A percentile compares a stretch with the other conserved stretches of the same genome.
Conservation (phyloP, 1,140 invertebrate genomes). For the Neodiprion virginianus region DNA sequence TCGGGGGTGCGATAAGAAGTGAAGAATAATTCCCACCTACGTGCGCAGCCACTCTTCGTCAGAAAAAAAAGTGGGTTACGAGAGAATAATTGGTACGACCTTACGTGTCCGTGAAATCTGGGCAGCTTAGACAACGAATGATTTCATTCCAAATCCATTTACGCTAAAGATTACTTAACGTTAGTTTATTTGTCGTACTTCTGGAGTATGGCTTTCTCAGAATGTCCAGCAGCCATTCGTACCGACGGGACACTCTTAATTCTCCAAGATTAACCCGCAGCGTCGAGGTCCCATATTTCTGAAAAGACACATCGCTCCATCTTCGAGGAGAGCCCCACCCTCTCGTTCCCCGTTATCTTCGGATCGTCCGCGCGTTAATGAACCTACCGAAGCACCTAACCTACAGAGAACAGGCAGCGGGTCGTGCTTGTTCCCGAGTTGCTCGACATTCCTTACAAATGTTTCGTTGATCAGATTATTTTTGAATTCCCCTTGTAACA, state of each 20-base stretch:
- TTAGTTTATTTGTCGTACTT: too few relatives aligned
- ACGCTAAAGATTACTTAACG: too few relatives aligned
- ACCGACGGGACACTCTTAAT: too few relatives aligned
- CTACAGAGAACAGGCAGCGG: conserved; percentile 11
- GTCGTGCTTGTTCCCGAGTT: conserved; percentile 25
- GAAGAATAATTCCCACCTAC: neutral
- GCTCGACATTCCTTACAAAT: conserved; percentile 52
- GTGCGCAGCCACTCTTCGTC: neutral
- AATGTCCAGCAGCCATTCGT: too few relatives aligned
- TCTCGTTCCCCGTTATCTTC: conserved; percentile 41
- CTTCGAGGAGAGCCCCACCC: conserved; percentile 26
- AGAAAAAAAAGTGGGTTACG: neutral
- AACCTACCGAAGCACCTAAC: conserved; percentile 31
- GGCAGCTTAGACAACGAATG: too few relatives aligned
- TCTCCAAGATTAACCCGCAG: neutral
- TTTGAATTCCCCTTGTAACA: conserved; percentile 3
- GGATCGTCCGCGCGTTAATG: conserved; percentile 48
- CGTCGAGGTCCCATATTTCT: neutral
- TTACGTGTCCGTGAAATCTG: too few relatives aligned
- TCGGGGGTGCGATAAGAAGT: neutral
- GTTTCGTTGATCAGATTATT: conserved; percentile 48
- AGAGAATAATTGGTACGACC: too few relatives aligned
- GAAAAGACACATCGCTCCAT: conserved; percentile 2
- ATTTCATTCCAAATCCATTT: too few relatives aligned
- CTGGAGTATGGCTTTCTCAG: too few relatives aligned